Evolutionary conservation across 2,888 invertebrate genomes (phyloP), one percentile per base, ranked within the genome.

Genomic region (Drosophila glabriapex): DNA sequence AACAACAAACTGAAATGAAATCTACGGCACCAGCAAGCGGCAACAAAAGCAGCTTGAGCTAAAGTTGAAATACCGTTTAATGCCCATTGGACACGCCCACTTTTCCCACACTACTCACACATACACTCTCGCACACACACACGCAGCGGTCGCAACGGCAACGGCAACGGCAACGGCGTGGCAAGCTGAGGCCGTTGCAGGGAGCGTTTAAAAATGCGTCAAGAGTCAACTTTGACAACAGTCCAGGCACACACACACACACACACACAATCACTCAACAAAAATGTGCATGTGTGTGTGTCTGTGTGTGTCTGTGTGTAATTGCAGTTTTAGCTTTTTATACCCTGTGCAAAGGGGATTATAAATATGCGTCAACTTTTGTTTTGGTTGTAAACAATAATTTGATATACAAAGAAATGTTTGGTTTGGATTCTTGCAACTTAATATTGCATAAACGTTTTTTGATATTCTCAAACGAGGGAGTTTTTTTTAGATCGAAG

Each of bases 181-280:
- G 63, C 22, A 52, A 52, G 63, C 41, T 46, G 53, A 41, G 64
- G 46, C 72, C 28, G 41, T 55, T 73, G 37, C 73, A 73, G 73
- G 68, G 61, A 83, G 73, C 85, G 85, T 81, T 88, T 83, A 74
- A 77, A 85, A 89, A 87, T 87, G 88, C 87, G 87, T 87, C 85
- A 89, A 89, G 87, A 87, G 86, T 89, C 83, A 85, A 85, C 85
- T 85, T 85, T 88, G 88, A 81, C 85, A 81, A 73, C 85, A 74
- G 68, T 54, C 59, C 54, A 67, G 52, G 53, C 46, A 62, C 49
- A 53, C 25, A 58, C 46, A 53, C 37, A 75, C 46, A 28, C 41
- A 59, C 28, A 65, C 62, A 59, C 33, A 59, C 50, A 53, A 41
- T 16, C 19, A 60, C 41, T 59, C 50, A 31, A 37, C 46, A 65